Conservation (phyloP, 92 coral and sea anemone species). For the Metridium senile region DNA sequence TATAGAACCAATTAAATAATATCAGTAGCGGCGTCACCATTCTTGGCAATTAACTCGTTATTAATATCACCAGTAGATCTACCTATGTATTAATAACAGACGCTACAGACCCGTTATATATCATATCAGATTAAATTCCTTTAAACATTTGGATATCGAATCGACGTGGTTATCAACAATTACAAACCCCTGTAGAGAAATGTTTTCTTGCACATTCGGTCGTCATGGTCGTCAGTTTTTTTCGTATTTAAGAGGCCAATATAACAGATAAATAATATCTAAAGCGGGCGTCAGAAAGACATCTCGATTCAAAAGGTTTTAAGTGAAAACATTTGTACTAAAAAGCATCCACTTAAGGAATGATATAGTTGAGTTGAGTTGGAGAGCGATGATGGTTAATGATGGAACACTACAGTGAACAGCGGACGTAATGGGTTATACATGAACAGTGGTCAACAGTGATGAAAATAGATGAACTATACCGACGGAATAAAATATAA, state of each 20-base stretch:
- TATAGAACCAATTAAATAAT: conserved; percentile 21
- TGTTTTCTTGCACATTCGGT: not conserved
- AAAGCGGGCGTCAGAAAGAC: conserved; percentile 12
- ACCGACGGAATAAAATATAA: too few species aligned
- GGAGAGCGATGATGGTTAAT: not conserved
- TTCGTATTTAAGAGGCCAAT: not conserved
- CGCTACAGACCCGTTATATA: not conserved
- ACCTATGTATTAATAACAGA: conserved; percentile 1
- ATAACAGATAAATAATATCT: not conserved
- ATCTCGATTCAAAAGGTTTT: conserved; percentile 8
- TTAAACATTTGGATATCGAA: not conserved
- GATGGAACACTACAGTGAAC: not conserved
- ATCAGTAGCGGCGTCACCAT: conserved; percentile 20
- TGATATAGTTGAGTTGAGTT: conserved; percentile 1
- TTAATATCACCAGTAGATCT: not conserved
- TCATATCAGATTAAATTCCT: not conserved
- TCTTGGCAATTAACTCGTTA: conserved; percentile 24
- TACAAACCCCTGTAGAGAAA: not conserved
- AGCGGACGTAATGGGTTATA: not conserved
- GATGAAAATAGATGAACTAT: too few species aligned
- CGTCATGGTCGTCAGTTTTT: not conserved
- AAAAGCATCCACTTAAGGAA: conserved; percentile 15
- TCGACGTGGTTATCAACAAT: not conserved
- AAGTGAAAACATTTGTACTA: conserved; percentile 28
- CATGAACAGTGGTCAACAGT: not conserved